These are phyloP conservation scores for Dynastes tityus DNA, from an alignment of 2,888 invertebrate genomes.

Conservation along the genomic window DNA sequence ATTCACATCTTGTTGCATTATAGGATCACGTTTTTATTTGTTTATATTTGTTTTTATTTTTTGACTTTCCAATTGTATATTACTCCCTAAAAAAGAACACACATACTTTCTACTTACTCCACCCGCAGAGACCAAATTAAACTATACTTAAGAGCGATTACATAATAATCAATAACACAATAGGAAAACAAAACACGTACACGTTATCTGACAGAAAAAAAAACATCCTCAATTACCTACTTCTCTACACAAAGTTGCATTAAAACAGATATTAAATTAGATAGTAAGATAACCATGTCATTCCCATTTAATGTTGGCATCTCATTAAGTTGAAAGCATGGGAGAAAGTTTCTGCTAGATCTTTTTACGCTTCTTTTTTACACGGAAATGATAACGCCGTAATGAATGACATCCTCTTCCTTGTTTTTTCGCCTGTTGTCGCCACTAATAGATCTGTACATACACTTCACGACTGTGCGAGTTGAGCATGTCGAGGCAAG, in stretches of 20 bases:
- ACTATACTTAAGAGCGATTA: neutral
- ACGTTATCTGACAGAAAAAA: neutral
- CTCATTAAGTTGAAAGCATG: slow-evolving; percentile 13
- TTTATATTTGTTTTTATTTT: too few species aligned
- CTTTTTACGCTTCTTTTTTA: neutral
- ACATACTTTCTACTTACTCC: too few species aligned
- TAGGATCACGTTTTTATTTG: too few species aligned
- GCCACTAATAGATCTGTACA: too few species aligned
- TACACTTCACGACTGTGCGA: neutral
- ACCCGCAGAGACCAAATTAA: too few species aligned
- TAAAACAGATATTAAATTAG: slow-evolving; percentile 9
- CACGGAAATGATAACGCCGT: neutral
- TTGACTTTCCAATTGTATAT: too few species aligned
- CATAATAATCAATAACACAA: neutral
- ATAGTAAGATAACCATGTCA: neutral
- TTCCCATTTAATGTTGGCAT: neutral
- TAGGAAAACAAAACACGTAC: too few species aligned
- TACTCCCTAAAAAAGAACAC: too few species aligned
- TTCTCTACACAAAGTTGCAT: neutral
- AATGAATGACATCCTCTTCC: neutral
- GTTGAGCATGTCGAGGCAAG: neutral
- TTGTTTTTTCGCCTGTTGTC: neutral
- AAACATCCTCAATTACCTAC: neutral
- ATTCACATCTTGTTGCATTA: too few species aligned
- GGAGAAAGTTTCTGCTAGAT: neutral